Conservation (phyloP, 1,140 invertebrate genomes). For the Harlomillsia oculata region DNA sequence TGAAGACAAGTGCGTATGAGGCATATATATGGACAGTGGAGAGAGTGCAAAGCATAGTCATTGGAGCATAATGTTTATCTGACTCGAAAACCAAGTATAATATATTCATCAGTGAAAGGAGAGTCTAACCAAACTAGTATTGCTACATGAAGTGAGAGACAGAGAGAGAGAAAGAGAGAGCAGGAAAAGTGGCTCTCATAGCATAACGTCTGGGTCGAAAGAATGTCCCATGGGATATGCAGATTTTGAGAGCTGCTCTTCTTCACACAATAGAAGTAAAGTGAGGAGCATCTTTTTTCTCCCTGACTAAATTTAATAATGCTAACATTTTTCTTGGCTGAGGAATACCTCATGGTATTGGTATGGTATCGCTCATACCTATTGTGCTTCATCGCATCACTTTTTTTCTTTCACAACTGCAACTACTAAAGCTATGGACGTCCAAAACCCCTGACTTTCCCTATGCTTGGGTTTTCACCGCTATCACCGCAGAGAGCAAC, state of each 20-base stretch:
- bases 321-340: constrained; percentile 22
- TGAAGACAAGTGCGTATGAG: too few relatives aligned
- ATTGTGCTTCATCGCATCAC: neutral
- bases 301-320: constrained; percentile 29
- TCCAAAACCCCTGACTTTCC: too few relatives aligned
- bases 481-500: neutral
- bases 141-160: too few relatives aligned
- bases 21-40: too few relatives aligned
- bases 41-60: too few relatives aligned
- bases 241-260: constrained; percentile 23
- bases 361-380: constrained; percentile 4
- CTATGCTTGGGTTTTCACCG: neutral
- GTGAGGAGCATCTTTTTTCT: constrained; percentile 27
- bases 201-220: neutral
- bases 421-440: too few relatives aligned
- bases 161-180: neutral
- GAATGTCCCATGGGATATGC: constrained; percentile 24
- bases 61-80: too few relatives aligned
- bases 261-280: constrained; percentile 26
- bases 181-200: constrained; percentile 1
- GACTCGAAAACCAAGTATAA: too few relatives aligned
- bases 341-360: constrained; percentile 20
- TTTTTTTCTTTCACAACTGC: too few relatives aligned
- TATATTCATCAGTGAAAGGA: too few relatives aligned
- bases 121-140: too few relatives aligned